phyloP scores from a whole-genome alignment of 2,113 vertebrate species.

The Labeo catla region DNA sequence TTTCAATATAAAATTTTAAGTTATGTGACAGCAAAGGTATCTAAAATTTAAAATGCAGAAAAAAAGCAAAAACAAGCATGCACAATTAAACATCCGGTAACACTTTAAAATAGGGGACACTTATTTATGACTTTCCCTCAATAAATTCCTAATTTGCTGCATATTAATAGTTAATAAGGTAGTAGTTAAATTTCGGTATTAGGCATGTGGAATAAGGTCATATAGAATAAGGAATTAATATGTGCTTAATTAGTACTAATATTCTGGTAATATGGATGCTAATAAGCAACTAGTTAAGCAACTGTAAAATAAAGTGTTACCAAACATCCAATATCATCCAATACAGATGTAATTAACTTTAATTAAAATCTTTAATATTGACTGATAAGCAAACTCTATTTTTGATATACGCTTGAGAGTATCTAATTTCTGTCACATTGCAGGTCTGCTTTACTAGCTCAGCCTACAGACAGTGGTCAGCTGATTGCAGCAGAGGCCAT shows the following conservation, averaged over 20 bases:
- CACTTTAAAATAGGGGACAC: too few relatives aligned
- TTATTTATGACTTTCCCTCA: too few relatives aligned
- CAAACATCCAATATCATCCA: neutral
- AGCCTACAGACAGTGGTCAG: conserved; percentile 88
- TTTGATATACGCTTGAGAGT: neutral
- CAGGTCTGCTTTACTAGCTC: conserved; percentile 89
- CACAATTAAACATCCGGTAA: neutral
- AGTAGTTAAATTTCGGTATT: too few relatives aligned
- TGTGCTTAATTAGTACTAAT: too few relatives aligned
- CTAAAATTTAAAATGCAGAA: neutral
- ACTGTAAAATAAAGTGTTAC: too few relatives aligned
- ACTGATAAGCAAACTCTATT: neutral
- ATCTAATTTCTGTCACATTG: neutral
- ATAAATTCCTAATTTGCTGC: too few relatives aligned
- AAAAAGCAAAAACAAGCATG: neutral
- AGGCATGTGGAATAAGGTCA: too few relatives aligned
- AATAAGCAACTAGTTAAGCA: too few relatives aligned
- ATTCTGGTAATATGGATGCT: too few relatives aligned
- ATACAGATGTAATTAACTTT: neutral
- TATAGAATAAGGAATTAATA: too few relatives aligned
- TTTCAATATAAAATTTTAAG: neutral
- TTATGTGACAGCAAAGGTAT: neutral
- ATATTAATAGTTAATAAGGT: too few relatives aligned
- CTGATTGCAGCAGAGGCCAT: conserved; percentile 87
- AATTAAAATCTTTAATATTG: neutral